Evolutionary conservation across 2,113 vertebrate species (phyloP), one percentile per base, ranked within the genome.

Genomic region (Sapajus apella): DNA sequence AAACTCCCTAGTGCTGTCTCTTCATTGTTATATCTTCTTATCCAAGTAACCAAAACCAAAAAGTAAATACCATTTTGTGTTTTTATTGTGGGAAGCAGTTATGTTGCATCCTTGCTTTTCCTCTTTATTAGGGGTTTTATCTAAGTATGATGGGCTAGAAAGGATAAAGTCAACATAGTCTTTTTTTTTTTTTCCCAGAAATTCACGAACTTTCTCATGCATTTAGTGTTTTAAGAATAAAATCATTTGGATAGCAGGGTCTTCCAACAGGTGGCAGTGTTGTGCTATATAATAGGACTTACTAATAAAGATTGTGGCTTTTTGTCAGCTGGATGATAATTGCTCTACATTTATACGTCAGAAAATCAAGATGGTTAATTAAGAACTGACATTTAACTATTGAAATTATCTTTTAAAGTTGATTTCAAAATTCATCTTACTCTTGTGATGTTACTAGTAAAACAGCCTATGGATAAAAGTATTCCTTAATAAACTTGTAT

Each of bases 241-340:
- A 86, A 81, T 23, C 16, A 52, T 91, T 77, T 77, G 77, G 68
- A 52, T 90, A 27, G 21, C 72, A 50, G 77, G 82, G 5, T 32
- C 27, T 87, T 92, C 89, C 96, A 92, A 18, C 52, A 94, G 92
- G 61, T 66, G 76, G 61, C 89, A 93, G 45, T 87, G 76, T 95
- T 83, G 88, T 68, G 32, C 17, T 58, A 5, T 58, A 2, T 16
- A 79, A 35, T 70, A 94, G 47, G 21, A 23, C 0, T 8, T 79
- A 64, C 14, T 86, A 40, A 80, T 76, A 64, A 83, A 50, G 47
- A 70, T 45, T 80, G 16, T 94, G 58, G 12, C 25, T 64, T 58
- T 25, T 75, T 72, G 20, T 66, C 35, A 40, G 17, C 52, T 55
- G 64, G 23, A 70, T 76, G 70, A 80, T 75, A 76, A 91, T 90